These are phyloP conservation scores for Caenorhabditis imperialis DNA, from an alignment of 2,888 invertebrate species.

Conservation along the genomic window DNA sequence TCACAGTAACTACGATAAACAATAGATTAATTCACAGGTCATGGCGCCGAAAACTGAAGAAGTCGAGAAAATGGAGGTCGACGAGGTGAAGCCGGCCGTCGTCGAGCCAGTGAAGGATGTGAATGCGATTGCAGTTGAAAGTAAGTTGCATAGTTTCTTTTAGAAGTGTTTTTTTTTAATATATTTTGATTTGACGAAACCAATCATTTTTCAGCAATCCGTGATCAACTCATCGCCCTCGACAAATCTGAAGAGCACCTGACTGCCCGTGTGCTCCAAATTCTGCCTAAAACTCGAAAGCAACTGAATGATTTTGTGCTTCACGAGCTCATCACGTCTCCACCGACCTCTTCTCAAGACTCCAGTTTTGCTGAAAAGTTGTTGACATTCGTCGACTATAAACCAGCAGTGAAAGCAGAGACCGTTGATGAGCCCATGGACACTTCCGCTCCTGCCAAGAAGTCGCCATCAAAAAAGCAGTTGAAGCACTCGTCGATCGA, in stretches of 20 bases:
- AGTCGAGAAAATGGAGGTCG: slow-evolving; percentile 71
- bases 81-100: slow-evolving; percentile 54
- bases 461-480: slow-evolving; percentile 44
- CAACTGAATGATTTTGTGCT: slow-evolving; percentile 61
- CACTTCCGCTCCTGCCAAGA: slow-evolving; percentile 25
- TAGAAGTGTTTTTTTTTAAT: background rate
- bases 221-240: slow-evolving; percentile 59
- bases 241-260: slow-evolving; percentile 72
- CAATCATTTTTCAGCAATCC: slow-evolving; percentile 49
- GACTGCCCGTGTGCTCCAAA: slow-evolving; percentile 70
- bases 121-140: slow-evolving; percentile 64
- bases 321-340: slow-evolving; percentile 27
- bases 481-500: slow-evolving; percentile 53
- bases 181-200: slow-evolving; percentile 1
- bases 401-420: slow-evolving; percentile 5
- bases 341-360: slow-evolving; percentile 12
- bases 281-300: slow-evolving; percentile 71
- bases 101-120: slow-evolving; percentile 55
- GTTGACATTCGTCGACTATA: slow-evolving; percentile 22
- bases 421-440: slow-evolving; percentile 58
- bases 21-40: slow-evolving; percentile 4
- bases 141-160: slow-evolving; percentile 37
- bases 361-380: slow-evolving; percentile 5
- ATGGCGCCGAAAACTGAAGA: slow-evolving; percentile 34
- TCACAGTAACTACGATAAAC: background rate